Evolutionary conservation across 2,888 invertebrate species (phyloP).

Genomic region (Halictus quadricinctus): DNA sequence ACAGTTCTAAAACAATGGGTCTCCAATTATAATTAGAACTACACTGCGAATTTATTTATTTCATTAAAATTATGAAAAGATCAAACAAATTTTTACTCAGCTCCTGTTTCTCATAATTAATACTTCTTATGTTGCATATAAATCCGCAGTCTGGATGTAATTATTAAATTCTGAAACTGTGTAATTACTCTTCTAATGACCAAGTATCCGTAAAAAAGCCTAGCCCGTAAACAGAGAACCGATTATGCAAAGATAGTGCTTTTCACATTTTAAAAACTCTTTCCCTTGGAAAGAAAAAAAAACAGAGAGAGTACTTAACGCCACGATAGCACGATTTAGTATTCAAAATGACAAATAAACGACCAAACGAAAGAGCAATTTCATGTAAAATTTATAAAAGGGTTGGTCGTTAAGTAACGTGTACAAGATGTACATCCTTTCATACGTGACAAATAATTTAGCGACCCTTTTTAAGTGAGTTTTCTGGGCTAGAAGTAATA

Average conservation of each 20-base stretch:
- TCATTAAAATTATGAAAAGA: too few relatives aligned
- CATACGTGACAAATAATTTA: conserved; percentile 2
- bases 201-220: background rate
- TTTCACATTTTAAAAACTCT: background rate
- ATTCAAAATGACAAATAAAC: background rate
- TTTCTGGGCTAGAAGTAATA: background rate
- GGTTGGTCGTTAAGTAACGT: background rate
- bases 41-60: too few relatives aligned
- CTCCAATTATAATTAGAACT: too few relatives aligned
- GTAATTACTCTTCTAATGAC: background rate
- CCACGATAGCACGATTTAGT: background rate
- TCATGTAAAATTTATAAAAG: conserved; percentile 19
- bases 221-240: background rate
- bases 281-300: background rate
- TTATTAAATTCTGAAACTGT: too few relatives aligned
- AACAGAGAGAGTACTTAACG: background rate
- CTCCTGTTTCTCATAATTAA: too few relatives aligned
- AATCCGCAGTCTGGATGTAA: too few relatives aligned
- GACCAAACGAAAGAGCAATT: conserved; percentile 20
- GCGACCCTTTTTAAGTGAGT: background rate
- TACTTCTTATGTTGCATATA: too few relatives aligned
- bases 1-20: too few relatives aligned
- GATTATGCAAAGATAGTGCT: background rate
- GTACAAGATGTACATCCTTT: background rate
- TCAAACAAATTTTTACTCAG: too few relatives aligned